These are phyloP conservation scores for Drosophila oshimai DNA, from an alignment of 1,140 invertebrate species.

Conservation along the genomic window DNA sequence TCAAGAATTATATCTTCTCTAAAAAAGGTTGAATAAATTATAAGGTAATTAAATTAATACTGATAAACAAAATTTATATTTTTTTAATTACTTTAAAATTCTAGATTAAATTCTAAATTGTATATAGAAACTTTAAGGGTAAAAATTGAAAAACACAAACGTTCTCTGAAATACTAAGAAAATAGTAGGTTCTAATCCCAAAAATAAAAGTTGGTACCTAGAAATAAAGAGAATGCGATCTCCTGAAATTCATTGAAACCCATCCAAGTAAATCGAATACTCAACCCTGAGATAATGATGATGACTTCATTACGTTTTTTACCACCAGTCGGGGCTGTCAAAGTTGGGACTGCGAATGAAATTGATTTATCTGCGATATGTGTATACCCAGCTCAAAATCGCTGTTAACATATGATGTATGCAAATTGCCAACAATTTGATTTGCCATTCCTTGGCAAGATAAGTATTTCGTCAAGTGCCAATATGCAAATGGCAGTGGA, in stretches of 20 bases:
- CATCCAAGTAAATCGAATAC: neutral
- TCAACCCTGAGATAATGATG: neutral
- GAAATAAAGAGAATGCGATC: neutral
- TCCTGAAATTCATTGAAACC: constrained; percentile 2
- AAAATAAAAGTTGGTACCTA: neutral
- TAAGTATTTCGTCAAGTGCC: constrained; percentile 54
- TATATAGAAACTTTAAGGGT: no score
- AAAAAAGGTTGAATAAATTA: neutral
- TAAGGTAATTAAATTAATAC: neutral
- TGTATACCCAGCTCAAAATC: constrained; percentile 42
- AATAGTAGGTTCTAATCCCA: neutral
- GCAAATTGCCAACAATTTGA: constrained; percentile 76
- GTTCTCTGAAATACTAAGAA: neutral
- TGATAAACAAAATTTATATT: neutral
- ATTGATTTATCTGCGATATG: constrained; percentile 48
- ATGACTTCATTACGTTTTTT: constrained; percentile 26
- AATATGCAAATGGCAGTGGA: constrained; percentile 48
- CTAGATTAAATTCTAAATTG: neutral
- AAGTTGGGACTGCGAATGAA: constrained; percentile 5
- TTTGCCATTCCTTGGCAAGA: constrained; percentile 63
- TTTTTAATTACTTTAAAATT: neutral
- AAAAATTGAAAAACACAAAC: no score
- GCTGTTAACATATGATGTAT: constrained; percentile 61
- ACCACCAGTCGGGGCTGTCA: constrained; percentile 31
- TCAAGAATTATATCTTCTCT: neutral